These are phyloP conservation scores for Augiades crinisus DNA, from an alignment of 2,888 invertebrate genomes.

Conservation along the genomic window DNA sequence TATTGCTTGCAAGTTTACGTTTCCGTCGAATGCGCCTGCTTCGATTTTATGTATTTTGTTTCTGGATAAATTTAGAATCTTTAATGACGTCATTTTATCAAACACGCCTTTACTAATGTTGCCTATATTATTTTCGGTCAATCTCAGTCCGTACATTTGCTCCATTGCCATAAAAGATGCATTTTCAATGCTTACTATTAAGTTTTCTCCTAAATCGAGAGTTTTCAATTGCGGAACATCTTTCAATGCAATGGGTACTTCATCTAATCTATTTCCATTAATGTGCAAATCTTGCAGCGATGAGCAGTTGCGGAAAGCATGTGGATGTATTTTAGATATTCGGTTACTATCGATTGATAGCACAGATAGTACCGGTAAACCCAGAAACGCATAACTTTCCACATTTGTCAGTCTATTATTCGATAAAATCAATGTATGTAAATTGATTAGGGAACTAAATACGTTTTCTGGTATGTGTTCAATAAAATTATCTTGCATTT, in stretches of 20 bases:
- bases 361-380: constrained; percentile 87
- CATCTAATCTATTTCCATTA: constrained; percentile 89
- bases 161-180: constrained; percentile 90
- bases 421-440: constrained; percentile 90
- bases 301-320: constrained; percentile 89
- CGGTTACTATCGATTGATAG: constrained; percentile 91
- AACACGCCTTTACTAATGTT: constrained; percentile 90
- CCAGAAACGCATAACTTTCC: constrained; percentile 88
- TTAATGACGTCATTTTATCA: constrained; percentile 88
- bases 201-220: constrained; percentile 92
- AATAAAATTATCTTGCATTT: constrained; percentile 90
- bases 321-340: constrained; percentile 87
- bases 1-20: constrained; percentile 89
- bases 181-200: constrained; percentile 88
- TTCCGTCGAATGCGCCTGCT: constrained; percentile 89
- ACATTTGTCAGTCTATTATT: constrained; percentile 89
- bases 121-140: constrained; percentile 92
- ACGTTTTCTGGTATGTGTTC: constrained; percentile 89
- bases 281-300: constrained; percentile 91
- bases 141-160: constrained; percentile 89
- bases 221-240: constrained; percentile 89
- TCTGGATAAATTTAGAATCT: constrained; percentile 91
- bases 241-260: constrained; percentile 87
- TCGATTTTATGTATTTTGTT: constrained; percentile 91
- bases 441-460: constrained; percentile 87